Conservation (phyloP, 2,797 vertebrate genomes). For the Chaenodraco wilsoni region DNA sequence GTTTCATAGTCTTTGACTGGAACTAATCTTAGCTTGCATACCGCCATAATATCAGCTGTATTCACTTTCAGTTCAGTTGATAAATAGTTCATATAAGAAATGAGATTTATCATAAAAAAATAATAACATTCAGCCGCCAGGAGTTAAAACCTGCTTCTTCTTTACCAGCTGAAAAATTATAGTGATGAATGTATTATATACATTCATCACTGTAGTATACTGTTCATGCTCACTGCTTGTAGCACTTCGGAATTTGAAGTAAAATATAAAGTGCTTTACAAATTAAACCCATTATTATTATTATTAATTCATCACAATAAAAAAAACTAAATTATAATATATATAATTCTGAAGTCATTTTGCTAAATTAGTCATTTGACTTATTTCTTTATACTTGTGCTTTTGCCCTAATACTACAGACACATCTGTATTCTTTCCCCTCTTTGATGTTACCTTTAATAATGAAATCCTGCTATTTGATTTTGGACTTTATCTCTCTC, state of each 20-base stretch:
- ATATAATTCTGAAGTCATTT: neutral
- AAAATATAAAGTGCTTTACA: no score
- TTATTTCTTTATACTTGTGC: no score
- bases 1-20: no score
- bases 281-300: no score
- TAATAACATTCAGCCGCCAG: neutral
- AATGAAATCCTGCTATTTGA: neutral
- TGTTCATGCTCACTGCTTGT: no score
- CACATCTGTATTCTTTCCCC: neutral
- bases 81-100: no score
- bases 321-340: neutral
- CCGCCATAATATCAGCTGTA: accelerated
- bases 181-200: neutral
- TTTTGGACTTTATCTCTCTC: neutral
- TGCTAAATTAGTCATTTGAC: neutral
- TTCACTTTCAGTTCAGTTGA: no score
- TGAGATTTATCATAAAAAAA: no score
- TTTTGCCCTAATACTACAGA: no score
- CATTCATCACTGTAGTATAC: no score
- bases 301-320: neutral
- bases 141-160: neutral
- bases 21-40: neutral
- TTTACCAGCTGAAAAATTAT: neutral
- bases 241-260: no score
- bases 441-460: neutral